A percentile compares a stretch with the other conserved stretches of the same genome.
These are phyloP conservation scores for silkworm (Bombyx mori) DNA, from an alignment of 1,140 invertebrate species.

Conservation along the genomic window ASM3026992v2 NC_085115.1:6286001-6286500, in stretches of 20 bases:
- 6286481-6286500: conserved; percentile 13
- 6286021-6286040: not conserved
- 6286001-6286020: conserved; percentile 1
- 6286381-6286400: conserved; percentile 71
- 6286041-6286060: not conserved
- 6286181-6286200: conserved; percentile 3
- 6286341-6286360: conserved; percentile 59
- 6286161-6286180: not conserved
- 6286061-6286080: no score
- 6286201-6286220: conserved; percentile 11
- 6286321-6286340: conserved; percentile 66
- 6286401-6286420: conserved; percentile 71
- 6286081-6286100: no score
- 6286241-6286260: conserved; percentile 48
- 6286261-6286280: conserved; percentile 64
- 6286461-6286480: conserved; percentile 37
- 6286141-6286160: not conserved
- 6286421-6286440: conserved; percentile 40
- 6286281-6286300: conserved; percentile 52
- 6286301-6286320: conserved; percentile 59
- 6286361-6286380: conserved; percentile 69
- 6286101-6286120: no score
- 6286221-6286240: conserved; percentile 44
- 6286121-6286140: conserved; percentile 1
- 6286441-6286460: conserved; percentile 33